Evolutionary conservation across 2,888 invertebrate genomes (phyloP).

Genomic region (Uropetala carovei): DNA sequence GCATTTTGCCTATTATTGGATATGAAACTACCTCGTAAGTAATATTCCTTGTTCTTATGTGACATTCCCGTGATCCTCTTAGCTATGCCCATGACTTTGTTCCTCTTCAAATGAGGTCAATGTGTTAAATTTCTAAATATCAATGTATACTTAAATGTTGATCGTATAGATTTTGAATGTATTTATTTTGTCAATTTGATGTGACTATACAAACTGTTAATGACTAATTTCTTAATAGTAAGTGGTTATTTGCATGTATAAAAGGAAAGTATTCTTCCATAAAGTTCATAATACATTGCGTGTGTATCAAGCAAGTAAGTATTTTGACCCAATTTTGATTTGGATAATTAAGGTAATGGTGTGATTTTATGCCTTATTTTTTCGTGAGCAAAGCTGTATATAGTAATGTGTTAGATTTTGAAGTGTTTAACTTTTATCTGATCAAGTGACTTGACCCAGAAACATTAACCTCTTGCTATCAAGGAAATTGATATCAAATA

Average conservation of each 20-base stretch:
- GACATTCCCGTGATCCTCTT: slow-evolving; percentile 37
- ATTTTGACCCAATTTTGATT: background rate
- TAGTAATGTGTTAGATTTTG: slow-evolving; percentile 5
- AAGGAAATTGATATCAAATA: slow-evolving; percentile 39
- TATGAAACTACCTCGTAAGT: slow-evolving; percentile 57
- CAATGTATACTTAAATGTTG: slow-evolving; percentile 42
- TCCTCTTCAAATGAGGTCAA: background rate
- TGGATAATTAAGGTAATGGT: background rate
- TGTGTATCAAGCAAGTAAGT: background rate
- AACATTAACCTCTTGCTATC: background rate
- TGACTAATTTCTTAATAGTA: background rate
- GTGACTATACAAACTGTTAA: slow-evolving; percentile 17
- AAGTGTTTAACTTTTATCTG: slow-evolving; percentile 4
- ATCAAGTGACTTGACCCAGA: slow-evolving; percentile 20
- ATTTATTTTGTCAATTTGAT: slow-evolving; percentile 35
- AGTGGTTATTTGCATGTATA: slow-evolving; percentile 14
- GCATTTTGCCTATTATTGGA: slow-evolving; percentile 30
- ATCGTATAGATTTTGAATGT: slow-evolving; percentile 38
- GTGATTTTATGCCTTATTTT: background rate
- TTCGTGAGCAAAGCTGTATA: slow-evolving; percentile 29
- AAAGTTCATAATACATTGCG: background rate
- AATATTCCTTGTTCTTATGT: slow-evolving; percentile 32
- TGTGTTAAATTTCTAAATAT: slow-evolving; percentile 36
- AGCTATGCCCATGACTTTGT: slow-evolving; percentile 2
- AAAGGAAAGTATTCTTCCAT: slow-evolving; percentile 29